Evolutionary conservation across 1,140 invertebrate species (phyloP).

Genomic region (Zelostemma sp.): DNA sequence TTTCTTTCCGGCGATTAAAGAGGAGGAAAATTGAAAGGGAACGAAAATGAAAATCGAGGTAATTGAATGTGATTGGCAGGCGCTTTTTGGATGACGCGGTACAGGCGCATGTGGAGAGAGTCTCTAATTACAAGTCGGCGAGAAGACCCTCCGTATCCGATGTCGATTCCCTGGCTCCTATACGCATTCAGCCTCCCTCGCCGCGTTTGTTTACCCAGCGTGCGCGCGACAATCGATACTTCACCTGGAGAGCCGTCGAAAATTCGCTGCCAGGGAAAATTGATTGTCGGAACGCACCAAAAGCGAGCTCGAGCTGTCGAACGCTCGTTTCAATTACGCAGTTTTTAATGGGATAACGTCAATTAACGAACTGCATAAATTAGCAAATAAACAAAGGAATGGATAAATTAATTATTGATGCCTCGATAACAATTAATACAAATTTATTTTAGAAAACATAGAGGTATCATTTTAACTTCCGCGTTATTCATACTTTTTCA

Average conservation of each 20-base stretch:
- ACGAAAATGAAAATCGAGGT: background rate
- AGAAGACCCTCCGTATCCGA: slow-evolving; percentile 1
- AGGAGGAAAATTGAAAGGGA: background rate
- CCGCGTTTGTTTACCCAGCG: background rate
- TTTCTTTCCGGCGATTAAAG: slow-evolving; percentile 9
- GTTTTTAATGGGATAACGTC: too few species aligned
- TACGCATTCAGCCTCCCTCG: slow-evolving; percentile 4
- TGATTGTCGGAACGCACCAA: too few species aligned
- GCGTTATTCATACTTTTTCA: too few species aligned
- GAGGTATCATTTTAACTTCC: too few species aligned
- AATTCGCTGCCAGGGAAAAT: too few species aligned
- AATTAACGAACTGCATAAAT: too few species aligned
- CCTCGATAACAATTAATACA: too few species aligned
- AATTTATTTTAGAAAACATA: too few species aligned
- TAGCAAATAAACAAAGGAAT: too few species aligned
- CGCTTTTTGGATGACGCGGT: background rate
- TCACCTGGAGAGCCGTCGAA: background rate
- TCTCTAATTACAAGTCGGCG: slow-evolving; percentile 3
- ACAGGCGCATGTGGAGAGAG: background rate
- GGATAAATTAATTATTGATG: too few species aligned
- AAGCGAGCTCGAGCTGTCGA: too few species aligned
- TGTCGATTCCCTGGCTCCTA: background rate
- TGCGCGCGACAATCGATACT: slow-evolving; percentile 1
- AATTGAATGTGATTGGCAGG: background rate
- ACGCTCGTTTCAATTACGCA: too few species aligned